Evolutionary conservation across 2,888 invertebrate genomes (phyloP), one percentile per base, ranked within the genome.

Genomic region (Toxonevra muliebris): DNA sequence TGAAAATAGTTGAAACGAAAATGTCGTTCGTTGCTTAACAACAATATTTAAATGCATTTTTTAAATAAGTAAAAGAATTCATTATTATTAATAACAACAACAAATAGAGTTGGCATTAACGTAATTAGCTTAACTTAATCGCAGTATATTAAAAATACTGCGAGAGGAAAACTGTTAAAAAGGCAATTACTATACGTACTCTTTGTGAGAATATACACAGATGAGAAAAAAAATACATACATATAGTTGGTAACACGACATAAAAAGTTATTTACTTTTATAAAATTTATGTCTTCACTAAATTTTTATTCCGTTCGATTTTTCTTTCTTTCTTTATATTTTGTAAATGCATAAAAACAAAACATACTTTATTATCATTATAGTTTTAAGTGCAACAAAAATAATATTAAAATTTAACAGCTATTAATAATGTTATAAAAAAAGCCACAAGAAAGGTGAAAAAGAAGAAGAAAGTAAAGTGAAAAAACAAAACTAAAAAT

Each of bases 181-280:
- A 30, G 30, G 30, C 30, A 30, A 30, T 7, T 7, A 30, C 7
- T 4, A 30, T 7, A 30, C 7, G 30, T 30, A 30, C 30, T 30
- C 30, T 30, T 30, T 30, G 30, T 30, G 30, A 30, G 30, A 30
- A 7, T 2, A 30, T 30, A 7, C 30, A 30, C 30, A 30, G 30
- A 30, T 2, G 30, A 30, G 30, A 30, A 7, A 54, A 19, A 4
- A 54, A 2, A 54, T 12, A 5, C 12, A 19, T 54, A 40, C 45
- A 66, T 45, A 43, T 61, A 48, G 67, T 67, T 63, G 67, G 67
- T 62, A 67, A 67, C 45, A 59, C 67, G 67, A 67, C 67, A 63
- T 66, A 57, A 66, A 53, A 7, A 30, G n/a, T 30, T 48, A 48
- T 48, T 48, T 48, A 48, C 13, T 15, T 48, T n/a, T 10, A 48